phyloP scores from a whole-genome alignment of 2,113 vertebrate species.

The Gasterosteus nipponicus region DNA sequence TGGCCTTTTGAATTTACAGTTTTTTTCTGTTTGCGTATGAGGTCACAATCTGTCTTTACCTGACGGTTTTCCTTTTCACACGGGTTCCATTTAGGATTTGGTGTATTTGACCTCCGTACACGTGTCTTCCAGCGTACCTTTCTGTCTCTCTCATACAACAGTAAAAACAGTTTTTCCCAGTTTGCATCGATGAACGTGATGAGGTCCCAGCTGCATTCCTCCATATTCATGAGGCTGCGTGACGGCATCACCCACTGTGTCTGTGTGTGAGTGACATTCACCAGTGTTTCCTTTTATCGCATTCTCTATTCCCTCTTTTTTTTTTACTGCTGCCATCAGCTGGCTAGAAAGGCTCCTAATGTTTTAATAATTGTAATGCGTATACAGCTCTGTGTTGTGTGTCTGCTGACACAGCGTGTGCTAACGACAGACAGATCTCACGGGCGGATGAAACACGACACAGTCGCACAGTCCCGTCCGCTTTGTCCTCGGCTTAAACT shows the following conservation, averaged over 20 bases:
- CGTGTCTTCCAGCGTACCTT: not conserved
- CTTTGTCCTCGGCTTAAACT: constrained; percentile 31
- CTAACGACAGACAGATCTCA: constrained; percentile 41
- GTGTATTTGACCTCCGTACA: not conserved
- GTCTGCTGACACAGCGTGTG: constrained; percentile 44
- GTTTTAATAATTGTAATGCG: constrained; percentile 23
- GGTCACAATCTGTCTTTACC: not conserved
- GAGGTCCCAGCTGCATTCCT: constrained; percentile 55
- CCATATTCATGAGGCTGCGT: constrained; percentile 60
- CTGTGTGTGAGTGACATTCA: constrained; percentile 50
- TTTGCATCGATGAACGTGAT: constrained; percentile 45
- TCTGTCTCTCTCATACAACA: constrained; percentile 11
- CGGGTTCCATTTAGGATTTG: not conserved
- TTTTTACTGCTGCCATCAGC: constrained; percentile 40
- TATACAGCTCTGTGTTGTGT: not conserved
- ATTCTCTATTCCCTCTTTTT: constrained; percentile 23
- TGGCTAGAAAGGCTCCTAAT: constrained; percentile 6
- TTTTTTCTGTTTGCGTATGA: not conserved
- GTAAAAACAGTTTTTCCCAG: constrained; percentile 21
- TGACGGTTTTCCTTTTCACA: not conserved
- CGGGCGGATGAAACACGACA: constrained; percentile 35
- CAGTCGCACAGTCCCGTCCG: constrained; percentile 11
- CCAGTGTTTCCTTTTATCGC: constrained; percentile 37
- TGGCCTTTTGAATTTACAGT: too few species aligned
- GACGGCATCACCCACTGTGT: constrained; percentile 43